Evolutionary conservation across 1,140 invertebrate genomes (phyloP).

Genomic region (Formica exsecta): DNA sequence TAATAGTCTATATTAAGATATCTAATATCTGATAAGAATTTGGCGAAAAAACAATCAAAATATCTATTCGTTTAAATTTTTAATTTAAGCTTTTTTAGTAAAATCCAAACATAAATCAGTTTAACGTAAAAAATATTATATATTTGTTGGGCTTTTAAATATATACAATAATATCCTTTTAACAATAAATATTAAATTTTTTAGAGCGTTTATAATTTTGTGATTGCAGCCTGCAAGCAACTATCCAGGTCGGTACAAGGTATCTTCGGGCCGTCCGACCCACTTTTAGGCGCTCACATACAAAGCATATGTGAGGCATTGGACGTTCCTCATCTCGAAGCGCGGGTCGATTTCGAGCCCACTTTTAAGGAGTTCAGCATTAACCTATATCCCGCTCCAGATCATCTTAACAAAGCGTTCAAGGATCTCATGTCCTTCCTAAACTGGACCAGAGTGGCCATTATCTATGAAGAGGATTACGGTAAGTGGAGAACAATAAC

Average conservation of each 20-base stretch:
- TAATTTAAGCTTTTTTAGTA: not conserved
- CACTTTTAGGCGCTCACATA: conserved; percentile 93
- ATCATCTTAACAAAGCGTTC: conserved; percentile 94
- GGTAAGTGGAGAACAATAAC: conserved; percentile 86
- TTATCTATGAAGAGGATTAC: conserved; percentile 96
- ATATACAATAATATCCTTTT: not conserved
- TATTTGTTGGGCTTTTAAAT: not conserved
- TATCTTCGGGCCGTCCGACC: conserved; percentile 95
- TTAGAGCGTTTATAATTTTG: not conserved
- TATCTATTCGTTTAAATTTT: not conserved
- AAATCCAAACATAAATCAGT: not conserved
- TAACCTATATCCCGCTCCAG: conserved; percentile 95
- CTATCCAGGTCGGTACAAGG: conserved; percentile 94
- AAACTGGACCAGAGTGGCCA: conserved; percentile 97
- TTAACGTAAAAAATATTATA: not conserved
- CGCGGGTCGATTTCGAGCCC: conserved; percentile 91
- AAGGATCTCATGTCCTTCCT: conserved; percentile 95
- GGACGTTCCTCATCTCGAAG: conserved; percentile 95
- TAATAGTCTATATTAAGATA: not conserved
- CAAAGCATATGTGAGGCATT: conserved; percentile 95
- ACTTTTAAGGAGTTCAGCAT: conserved; percentile 93
- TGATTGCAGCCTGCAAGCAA: conserved; percentile 93
- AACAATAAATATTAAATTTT: not conserved
- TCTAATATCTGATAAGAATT: conserved; percentile 4
- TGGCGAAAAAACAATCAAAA: not conserved